A percentile compares a stretch with the other conserved stretches of the same genome.
These are phyloP conservation scores for Cherax destructor DNA, from an alignment of 1,140 invertebrate genomes.

Conservation along the genomic window DNA sequence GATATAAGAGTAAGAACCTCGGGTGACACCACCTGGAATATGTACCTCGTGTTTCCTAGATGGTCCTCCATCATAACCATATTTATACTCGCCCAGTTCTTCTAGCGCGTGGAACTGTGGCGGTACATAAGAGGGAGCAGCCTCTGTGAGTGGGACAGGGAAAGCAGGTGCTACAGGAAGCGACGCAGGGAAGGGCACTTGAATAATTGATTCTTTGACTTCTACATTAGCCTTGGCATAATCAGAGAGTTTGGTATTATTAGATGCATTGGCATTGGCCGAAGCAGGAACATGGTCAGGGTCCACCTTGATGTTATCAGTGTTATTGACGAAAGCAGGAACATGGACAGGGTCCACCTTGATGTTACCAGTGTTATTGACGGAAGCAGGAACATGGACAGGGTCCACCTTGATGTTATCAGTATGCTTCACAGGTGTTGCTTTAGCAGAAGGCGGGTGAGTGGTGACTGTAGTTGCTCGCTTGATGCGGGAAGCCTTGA, in stretches of 20 bases:
- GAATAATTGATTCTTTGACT: not conserved
- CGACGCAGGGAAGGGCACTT: not conserved
- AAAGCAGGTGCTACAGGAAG: not conserved
- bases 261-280: not conserved
- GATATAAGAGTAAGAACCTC: conserved; percentile 82
- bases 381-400: not conserved
- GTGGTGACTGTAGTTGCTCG: not conserved
- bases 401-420: not conserved
- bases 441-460: not conserved
- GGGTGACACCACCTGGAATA: conserved; percentile 81
- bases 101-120: conserved; percentile 71
- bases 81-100: conserved; percentile 70
- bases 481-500: conserved; percentile 51
- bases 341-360: not conserved
- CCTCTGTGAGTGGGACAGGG: not conserved
- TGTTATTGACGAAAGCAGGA: not conserved
- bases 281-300: not conserved
- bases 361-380: not conserved
- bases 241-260: not conserved
- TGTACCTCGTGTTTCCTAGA: conserved; percentile 82
- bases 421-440: not conserved
- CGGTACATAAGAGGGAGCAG: not conserved
- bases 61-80: conserved; percentile 78
- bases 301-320: not conserved
- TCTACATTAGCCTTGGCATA: not conserved